These are phyloP conservation scores for Zosterops japonicus DNA, from an alignment of 2,113 vertebrate species.

Conservation along the genomic window DNA sequence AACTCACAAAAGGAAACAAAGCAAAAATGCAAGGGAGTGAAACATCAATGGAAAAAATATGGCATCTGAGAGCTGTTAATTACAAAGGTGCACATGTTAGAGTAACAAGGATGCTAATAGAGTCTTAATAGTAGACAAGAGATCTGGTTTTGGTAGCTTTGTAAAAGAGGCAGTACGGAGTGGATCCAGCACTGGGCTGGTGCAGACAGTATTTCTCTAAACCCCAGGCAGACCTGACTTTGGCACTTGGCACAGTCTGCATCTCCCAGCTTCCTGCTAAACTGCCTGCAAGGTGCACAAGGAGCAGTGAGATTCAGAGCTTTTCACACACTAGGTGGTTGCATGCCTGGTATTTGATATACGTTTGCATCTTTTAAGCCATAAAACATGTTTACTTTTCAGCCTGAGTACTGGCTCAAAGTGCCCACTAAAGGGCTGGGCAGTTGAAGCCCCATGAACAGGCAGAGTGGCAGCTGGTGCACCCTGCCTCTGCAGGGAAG, in stretches of 20 bases:
- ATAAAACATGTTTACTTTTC: neutral
- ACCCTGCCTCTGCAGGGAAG: neutral
- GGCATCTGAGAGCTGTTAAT: conserved; percentile 28
- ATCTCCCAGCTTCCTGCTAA: neutral
- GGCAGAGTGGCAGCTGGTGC: neutral
- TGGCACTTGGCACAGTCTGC: neutral
- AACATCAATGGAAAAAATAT: neutral
- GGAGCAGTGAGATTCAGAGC: fast-evolving
- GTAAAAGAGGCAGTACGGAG: neutral
- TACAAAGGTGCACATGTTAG: neutral
- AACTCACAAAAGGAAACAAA: conserved; percentile 16
- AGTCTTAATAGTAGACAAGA: neutral
- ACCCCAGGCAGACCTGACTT: fast-evolving
- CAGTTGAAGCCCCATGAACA: neutral
- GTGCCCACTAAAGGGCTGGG: neutral
- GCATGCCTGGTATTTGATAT: neutral
- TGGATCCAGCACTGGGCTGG: neutral
- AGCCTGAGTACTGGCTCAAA: neutral
- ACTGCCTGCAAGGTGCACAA: fast-evolving
- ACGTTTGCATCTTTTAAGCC: neutral
- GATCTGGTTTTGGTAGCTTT: neutral
- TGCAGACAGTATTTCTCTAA: neutral
- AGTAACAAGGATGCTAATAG: neutral
- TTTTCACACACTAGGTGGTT: neutral
- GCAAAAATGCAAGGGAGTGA: neutral